A percentile compares a stretch with the other conserved stretches of the same genome.
Conservation (phyloP, 2,113 vertebrate species). For the Hoplias malabaricus region DNA sequence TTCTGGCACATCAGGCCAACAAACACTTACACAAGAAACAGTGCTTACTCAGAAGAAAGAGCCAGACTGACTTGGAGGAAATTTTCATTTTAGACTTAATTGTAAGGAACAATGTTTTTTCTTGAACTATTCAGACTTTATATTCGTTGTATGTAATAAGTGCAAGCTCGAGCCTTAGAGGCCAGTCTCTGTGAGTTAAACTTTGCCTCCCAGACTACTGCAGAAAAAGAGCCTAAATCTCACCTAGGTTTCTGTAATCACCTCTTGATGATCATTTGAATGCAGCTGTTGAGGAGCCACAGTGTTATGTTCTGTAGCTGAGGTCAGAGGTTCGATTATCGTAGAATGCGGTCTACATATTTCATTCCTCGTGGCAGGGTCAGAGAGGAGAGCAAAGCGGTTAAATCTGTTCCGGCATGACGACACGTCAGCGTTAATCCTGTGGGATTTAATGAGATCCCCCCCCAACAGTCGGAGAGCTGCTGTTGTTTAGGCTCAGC, state of each 20-base stretch:
- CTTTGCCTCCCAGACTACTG: background rate
- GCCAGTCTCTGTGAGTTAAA: background rate
- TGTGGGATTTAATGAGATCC: constrained; percentile 35
- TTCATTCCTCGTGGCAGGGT: constrained; percentile 15
- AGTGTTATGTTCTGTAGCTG: background rate
- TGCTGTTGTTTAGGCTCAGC: constrained; percentile 21
- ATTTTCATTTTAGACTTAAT: too few species aligned
- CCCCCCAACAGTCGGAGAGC: background rate
- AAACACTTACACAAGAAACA: too few species aligned
- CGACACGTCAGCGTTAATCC: constrained; percentile 35
- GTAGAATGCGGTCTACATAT: constrained; percentile 17
- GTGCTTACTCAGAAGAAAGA: too few species aligned
- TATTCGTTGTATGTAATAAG: too few species aligned
- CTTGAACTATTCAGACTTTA: too few species aligned
- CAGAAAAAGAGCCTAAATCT: background rate
- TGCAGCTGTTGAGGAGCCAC: background rate
- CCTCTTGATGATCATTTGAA: background rate
- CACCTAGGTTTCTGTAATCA: background rate
- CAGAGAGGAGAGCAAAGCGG: constrained; percentile 29
- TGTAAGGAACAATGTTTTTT: too few species aligned
- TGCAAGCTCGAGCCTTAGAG: too few species aligned
- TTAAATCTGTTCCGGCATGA: constrained; percentile 39
- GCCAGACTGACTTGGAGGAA: too few species aligned
- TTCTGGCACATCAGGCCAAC: too few species aligned
- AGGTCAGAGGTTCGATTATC: constrained; percentile 20